These are phyloP conservation scores for Laterallus jamaicensis DNA, from an alignment of 2,113 vertebrate genomes.

Conservation along the genomic window DNA sequence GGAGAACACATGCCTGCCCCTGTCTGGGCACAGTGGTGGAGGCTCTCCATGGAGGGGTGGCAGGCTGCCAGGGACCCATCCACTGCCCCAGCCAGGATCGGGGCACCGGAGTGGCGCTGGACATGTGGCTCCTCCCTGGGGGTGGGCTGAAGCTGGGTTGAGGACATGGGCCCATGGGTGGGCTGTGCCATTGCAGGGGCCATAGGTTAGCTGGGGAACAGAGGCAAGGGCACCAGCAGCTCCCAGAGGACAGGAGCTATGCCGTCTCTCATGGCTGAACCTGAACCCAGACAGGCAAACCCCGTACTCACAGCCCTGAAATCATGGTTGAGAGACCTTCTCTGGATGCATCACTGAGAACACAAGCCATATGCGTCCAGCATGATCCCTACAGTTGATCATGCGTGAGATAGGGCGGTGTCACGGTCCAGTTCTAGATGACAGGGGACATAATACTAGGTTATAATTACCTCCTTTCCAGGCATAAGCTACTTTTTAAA, in stretches of 20 bases:
- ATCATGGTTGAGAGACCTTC: background rate
- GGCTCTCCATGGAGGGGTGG: background rate
- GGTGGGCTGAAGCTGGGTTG: background rate
- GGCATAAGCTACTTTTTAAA: background rate
- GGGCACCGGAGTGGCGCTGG: accelerated
- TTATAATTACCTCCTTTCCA: background rate
- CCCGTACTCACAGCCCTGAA: background rate
- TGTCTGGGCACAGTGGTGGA: accelerated
- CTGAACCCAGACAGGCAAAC: background rate
- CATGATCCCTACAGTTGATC: background rate
- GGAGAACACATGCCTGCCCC: accelerated
- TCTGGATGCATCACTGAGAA: accelerated
- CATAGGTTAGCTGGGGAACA: accelerated
- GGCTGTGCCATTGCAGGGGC: background rate
- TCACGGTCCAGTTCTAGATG: background rate
- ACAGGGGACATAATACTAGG: background rate
- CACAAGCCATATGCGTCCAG: accelerated
- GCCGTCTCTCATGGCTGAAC: background rate
- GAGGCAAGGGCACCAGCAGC: background rate
- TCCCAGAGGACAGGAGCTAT: background rate
- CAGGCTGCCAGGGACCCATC: accelerated
- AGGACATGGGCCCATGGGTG: accelerated
- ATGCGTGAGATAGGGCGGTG: background rate
- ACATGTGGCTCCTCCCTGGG: accelerated
- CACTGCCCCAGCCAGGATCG: background rate